phyloP scores from a whole-genome alignment of 2,888 invertebrate genomes.

The Cyclophora punctaria region DNA sequence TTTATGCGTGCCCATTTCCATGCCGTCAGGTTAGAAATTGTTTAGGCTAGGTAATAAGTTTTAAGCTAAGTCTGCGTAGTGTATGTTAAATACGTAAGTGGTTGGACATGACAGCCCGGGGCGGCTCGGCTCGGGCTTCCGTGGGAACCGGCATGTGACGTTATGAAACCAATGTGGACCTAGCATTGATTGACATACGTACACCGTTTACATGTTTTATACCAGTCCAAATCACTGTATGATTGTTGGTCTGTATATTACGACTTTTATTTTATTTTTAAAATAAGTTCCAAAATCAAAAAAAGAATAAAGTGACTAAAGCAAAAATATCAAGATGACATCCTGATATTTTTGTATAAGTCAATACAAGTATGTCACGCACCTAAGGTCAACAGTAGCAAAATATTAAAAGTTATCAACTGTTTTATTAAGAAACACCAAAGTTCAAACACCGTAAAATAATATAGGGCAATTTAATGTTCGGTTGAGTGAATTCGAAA shows the following conservation, averaged over 20 bases:
- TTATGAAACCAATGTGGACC: slow-evolving; percentile 65
- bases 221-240: too few species aligned
- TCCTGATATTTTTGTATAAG: too few species aligned
- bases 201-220: too few species aligned
- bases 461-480: slow-evolving; percentile 36
- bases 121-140: slow-evolving; percentile 66
- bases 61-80: slow-evolving; percentile 65
- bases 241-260: too few species aligned
- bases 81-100: slow-evolving; percentile 72
- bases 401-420: neutral
- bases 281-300: too few species aligned
- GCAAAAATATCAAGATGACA: too few species aligned
- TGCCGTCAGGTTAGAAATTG: slow-evolving; percentile 60
- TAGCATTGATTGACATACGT: slow-evolving; percentile 69
- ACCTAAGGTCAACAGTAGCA: too few species aligned
- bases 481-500: slow-evolving; percentile 53
- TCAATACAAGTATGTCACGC: too few species aligned
- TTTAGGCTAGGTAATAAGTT: slow-evolving; percentile 72
- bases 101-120: slow-evolving; percentile 69
- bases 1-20: slow-evolving; percentile 70
- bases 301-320: too few species aligned
- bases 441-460: slow-evolving; percentile 45
- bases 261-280: too few species aligned
- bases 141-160: slow-evolving; percentile 72
- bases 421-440: slow-evolving; percentile 23